phyloP scores from a whole-genome alignment of 1,140 invertebrate genomes.

The Antheraea mylitta region DNA sequence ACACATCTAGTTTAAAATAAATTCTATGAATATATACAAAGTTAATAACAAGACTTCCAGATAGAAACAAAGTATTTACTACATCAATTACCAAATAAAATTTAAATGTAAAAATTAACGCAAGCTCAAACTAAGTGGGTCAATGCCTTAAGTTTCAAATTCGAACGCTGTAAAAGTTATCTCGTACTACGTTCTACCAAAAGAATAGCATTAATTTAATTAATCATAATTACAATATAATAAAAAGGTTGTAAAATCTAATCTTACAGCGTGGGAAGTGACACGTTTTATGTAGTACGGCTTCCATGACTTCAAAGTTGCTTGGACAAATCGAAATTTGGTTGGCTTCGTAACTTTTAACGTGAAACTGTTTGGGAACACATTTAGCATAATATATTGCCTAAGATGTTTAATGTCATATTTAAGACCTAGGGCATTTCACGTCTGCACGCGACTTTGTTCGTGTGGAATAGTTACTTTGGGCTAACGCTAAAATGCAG shows the following conservation, averaged over 20 bases:
- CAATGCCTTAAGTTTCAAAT: constrained; percentile 9
- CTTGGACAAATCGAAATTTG: background rate
- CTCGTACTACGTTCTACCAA: background rate
- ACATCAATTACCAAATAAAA: constrained; percentile 2
- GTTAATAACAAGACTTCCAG: background rate
- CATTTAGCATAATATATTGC: too few relatives aligned
- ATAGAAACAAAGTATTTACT: background rate
- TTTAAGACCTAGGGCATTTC: too few relatives aligned
- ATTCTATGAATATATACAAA: too few relatives aligned
- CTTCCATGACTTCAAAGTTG: constrained; percentile 2
- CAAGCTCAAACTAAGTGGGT: constrained; percentile 2
- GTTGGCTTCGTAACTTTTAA: background rate
- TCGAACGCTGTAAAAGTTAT: background rate
- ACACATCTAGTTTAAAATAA: too few relatives aligned
- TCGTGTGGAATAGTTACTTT: too few relatives aligned
- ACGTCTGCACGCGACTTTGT: too few relatives aligned
- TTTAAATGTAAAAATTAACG: background rate
- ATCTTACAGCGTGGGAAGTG: constrained; percentile 24
- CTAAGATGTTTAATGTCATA: too few relatives aligned
- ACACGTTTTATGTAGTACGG: background rate
- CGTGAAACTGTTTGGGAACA: background rate
- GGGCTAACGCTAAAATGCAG: too few relatives aligned
- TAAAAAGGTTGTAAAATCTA: constrained; percentile 20
- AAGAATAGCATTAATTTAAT: constrained; percentile 15
- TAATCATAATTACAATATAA: constrained; percentile 23